Percentiles rank a stretch among this genome's conserved stretches.
phyloP scores from a whole-genome alignment of 2,797 vertebrate species.

The Oophaga sylvatica region DNA sequence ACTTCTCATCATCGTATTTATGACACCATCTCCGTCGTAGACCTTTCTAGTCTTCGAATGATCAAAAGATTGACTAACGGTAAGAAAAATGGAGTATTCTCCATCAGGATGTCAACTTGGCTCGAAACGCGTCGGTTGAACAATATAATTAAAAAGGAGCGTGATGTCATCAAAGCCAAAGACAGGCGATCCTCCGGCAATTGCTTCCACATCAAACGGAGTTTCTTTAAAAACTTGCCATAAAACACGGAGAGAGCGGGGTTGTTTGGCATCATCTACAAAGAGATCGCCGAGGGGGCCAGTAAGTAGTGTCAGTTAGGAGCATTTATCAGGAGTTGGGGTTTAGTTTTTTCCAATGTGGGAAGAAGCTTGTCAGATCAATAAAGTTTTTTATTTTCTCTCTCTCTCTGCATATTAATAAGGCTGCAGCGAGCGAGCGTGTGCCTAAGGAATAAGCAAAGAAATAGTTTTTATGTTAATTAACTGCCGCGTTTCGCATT shows the following conservation, averaged over 20 bases:
- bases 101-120: constrained; percentile 65
- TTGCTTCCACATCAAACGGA: constrained; percentile 64
- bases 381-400: constrained; percentile 24
- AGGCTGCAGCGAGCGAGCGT: constrained; percentile 14
- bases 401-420: constrained; percentile 55
- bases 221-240: constrained; percentile 66
- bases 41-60: constrained; percentile 59
- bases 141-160: constrained; percentile 65
- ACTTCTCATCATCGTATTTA: background rate
- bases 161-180: constrained; percentile 63
- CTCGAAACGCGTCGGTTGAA: constrained; percentile 64
- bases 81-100: constrained; percentile 63
- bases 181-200: constrained; percentile 64
- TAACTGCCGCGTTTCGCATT: constrained; percentile 13
- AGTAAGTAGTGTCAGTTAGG: constrained; percentile 69
- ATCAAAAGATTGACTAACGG: constrained; percentile 51
- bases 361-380: constrained; percentile 55
- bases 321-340: constrained; percentile 67
- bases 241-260: constrained; percentile 56
- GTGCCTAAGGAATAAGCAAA: constrained; percentile 40
- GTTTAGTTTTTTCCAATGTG: constrained; percentile 64
- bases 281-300: constrained; percentile 67
- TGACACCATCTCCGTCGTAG: background rate
- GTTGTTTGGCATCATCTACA: constrained; percentile 65
- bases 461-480: constrained; percentile 47